Percentiles rank a stretch among this genome's conserved stretches.
phyloP scores from a whole-genome alignment of 1,140 invertebrate genomes.

The Hestina assimilis region DNA sequence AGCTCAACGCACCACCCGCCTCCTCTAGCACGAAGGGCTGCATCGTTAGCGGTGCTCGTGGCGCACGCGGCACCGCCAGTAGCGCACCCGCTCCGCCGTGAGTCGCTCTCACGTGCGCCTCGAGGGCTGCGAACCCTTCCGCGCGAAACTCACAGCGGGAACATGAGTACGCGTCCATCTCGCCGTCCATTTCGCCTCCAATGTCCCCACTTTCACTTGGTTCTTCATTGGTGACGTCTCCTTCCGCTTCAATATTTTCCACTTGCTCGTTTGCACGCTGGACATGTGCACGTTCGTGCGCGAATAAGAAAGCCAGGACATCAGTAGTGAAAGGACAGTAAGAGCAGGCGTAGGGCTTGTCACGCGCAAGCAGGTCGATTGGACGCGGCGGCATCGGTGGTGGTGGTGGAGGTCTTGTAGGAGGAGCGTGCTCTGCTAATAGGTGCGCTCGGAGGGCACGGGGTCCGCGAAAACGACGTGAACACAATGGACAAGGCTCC shows the following conservation, averaged over 20 bases:
- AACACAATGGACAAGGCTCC: conserved; percentile 90
- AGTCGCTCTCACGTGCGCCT: conserved; percentile 82
- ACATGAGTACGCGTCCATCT: conserved; percentile 78
- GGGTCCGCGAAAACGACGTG: conserved; percentile 90
- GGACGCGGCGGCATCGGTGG: conserved; percentile 80
- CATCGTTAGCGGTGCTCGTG: conserved; percentile 84
- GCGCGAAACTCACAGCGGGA: conserved; percentile 84
- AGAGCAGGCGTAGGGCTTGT: conserved; percentile 91
- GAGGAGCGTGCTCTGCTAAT: conserved; percentile 86
- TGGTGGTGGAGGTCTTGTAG: conserved; percentile 79
- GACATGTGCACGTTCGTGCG: conserved; percentile 91
- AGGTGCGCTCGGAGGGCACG: conserved; percentile 95
- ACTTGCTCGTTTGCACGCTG: conserved; percentile 53
- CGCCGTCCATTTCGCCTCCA: conserved; percentile 34
- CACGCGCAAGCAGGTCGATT: conserved; percentile 64
- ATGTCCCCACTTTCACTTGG: conserved; percentile 44
- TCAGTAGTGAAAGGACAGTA: conserved; percentile 93
- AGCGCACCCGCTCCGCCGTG: conserved; percentile 82
- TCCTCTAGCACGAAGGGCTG: conserved; percentile 92
- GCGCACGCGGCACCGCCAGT: conserved; percentile 82
- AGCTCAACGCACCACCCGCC: conserved; percentile 77
- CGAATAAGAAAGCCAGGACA: conserved; percentile 92
- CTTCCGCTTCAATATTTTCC: conserved; percentile 34
- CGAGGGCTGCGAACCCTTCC: conserved; percentile 81
- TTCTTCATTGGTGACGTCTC: conserved; percentile 37